Percentiles rank a stretch among this genome's conserved stretches.
Conservation (phyloP, 2,888 invertebrate genomes). For the Euspilapteryx auroguttella region DNA sequence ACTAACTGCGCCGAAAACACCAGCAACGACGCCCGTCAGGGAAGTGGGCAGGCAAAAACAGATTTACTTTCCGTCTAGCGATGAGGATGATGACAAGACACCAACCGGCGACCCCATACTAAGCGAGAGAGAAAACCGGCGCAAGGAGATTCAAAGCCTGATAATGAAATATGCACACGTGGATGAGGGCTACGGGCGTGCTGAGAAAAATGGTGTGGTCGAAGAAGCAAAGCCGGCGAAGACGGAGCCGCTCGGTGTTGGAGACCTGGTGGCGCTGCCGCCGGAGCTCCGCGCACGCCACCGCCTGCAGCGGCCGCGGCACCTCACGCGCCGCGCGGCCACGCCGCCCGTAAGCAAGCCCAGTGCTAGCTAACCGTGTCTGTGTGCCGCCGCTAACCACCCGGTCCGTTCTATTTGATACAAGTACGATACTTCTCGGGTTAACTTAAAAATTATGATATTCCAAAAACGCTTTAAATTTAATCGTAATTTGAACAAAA, state of each 20-base stretch:
- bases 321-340: conserved; percentile 52
- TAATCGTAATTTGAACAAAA: too few relatives aligned
- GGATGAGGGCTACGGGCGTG: conserved; percentile 69
- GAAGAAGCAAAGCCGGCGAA: conserved; percentile 3
- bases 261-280: conserved; percentile 41
- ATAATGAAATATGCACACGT: conserved; percentile 82
- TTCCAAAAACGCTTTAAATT: too few relatives aligned
- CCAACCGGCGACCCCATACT: conserved; percentile 60
- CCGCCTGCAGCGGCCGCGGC: conserved; percentile 39
- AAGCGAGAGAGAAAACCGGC: conserved; percentile 75
- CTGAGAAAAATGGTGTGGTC: conserved; percentile 21
- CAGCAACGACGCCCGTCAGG: conserved; percentile 35
- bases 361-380: too few relatives aligned
- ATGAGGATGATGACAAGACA: conserved; percentile 52
- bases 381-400: conserved; percentile 3
- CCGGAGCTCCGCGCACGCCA: conserved; percentile 47
- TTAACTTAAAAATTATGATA: too few relatives aligned
- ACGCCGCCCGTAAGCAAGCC: conserved; percentile 60
- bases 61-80: conserved; percentile 50
- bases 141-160: conserved; percentile 81
- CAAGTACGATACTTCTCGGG: too few relatives aligned
- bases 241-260: conserved; percentile 34
- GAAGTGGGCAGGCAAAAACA: conserved; percentile 40
- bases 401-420: conserved; percentile 1
- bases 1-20: conserved; percentile 23